Evolutionary conservation across 1,140 invertebrate genomes (phyloP).

Genomic region (Hestina assimilis): DNA sequence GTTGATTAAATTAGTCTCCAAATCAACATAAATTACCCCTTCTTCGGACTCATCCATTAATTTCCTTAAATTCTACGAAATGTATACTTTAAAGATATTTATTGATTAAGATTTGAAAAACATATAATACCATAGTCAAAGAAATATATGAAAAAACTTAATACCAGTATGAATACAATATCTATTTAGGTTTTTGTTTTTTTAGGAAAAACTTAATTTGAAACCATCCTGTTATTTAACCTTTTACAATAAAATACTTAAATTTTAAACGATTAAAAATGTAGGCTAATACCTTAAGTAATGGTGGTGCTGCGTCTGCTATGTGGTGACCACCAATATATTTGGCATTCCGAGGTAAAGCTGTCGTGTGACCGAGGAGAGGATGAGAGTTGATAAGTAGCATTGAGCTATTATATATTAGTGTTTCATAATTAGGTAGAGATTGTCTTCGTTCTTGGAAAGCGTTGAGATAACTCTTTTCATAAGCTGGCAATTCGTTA

Average conservation of each 20-base stretch:
- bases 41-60: slow-evolving; percentile 77
- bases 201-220: too few species aligned
- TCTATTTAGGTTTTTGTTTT: too few species aligned
- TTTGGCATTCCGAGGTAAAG: slow-evolving; percentile 40
- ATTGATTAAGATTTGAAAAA: too few species aligned
- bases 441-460: slow-evolving; percentile 24
- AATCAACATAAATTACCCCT: slow-evolving; percentile 80
- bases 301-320: neutral
- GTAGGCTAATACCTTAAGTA: slow-evolving; percentile 42
- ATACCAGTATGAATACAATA: too few species aligned
- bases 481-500: slow-evolving; percentile 38
- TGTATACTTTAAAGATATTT: too few species aligned
- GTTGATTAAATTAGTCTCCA: slow-evolving; percentile 79
- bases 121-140: too few species aligned
- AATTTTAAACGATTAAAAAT: too few species aligned
- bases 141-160: too few species aligned
- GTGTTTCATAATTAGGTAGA: slow-evolving; percentile 31
- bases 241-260: too few species aligned
- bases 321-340: slow-evolving; percentile 46
- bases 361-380: slow-evolving; percentile 32
- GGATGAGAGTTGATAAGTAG: slow-evolving; percentile 45
- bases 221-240: too few species aligned
- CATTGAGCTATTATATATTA: slow-evolving; percentile 37
- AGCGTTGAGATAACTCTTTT: slow-evolving; percentile 29
- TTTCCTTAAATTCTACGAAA: slow-evolving; percentile 66